Evolutionary conservation across 2,888 invertebrate species (phyloP), one percentile per base, ranked within the genome.

Genomic region (Scaptomyza caliginosa): DNA sequence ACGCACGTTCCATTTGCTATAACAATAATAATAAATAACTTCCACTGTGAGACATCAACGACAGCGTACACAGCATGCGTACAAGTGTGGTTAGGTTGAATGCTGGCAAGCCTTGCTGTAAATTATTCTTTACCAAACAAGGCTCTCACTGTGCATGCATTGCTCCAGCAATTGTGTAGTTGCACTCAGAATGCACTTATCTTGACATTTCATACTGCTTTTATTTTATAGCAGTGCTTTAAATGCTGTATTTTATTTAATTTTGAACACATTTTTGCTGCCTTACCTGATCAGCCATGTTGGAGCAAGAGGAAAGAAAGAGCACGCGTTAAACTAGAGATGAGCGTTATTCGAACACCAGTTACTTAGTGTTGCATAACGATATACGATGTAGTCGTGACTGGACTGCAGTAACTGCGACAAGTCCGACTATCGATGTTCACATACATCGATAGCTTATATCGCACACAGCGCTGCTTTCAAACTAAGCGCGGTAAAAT

Each of bases 1-100:
- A 99, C 89, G 99, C 95, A 92, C 96, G 96, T 93, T 99, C 99
- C 86, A 95, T 98, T 98, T 99, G 95, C 87, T 95, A 95, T 90
- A 84, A 75, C 89, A 60, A 59, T 52, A 49, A 73, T 54, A 59
- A 56, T 40, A 51, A 48, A 66, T 28, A 63, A 56, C 36, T 59
- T 48, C 28, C 2, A 52, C 62, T 49, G 52, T 58, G 52, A 69
- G 68, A 72, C 69, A 58, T 46, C 34, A 16, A 51, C 67, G 50
- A 56, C 16, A 34, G 8, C 8, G 59, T 46, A 49, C 58, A 63
- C 69, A 77, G 65, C 85, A 79, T 79, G 83, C 67, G 67, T 52
- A 51, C 69, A 86, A 85, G 74, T 88, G 62, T 64, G 88, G 87
- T 89, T 89, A 89, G 40, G 77, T 74, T 57, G 78, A 75, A 62